Base-by-base conservation (phyloP, 1,140 invertebrate genomes). In the Cylas formicarius region DNA sequence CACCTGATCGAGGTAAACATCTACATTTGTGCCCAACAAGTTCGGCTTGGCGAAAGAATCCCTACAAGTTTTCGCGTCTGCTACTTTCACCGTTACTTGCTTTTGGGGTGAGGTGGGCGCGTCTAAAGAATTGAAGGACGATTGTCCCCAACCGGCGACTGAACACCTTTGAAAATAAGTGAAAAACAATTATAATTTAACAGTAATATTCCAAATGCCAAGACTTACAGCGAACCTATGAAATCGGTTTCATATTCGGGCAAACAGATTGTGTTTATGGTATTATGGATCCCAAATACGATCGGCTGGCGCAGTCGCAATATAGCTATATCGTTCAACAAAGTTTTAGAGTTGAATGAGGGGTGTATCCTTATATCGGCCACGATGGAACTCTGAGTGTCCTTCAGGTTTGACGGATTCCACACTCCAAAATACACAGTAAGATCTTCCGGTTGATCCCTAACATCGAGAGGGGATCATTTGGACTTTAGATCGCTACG, bases 281-380 rank as follows among this genome's bases (percentile, higher is more conserved):
- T 74, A 0, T 71, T 70, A 57, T 61, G 69, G 13, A 46, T 57
- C 2, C 57, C 50, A 10, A 61, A 33, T 2, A 63, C 49, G 2
- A 80, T 65, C 9, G 72, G 69, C 7, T 72, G 60, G 2, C 67
- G 56, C 0, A 81, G 50, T 21, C 65, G 67, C 10, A 86, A 50
- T 0, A 86, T 51, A n/a, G 81, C 81, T 9, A 85, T 59, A 47
- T 85, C 80, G 52, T 81, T 77, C 4, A 72, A 64, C 2, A 77
- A 57, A 39, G 71, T 78, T 0, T 51, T 37, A 0, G 65, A 40
- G 29, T 72, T 70, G 58, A 74, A 85, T 13, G 67, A 46, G 0
- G 72, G 70, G 56, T 84, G 76, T 6, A 74, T 29, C 14, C 29
- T 10, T 9, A 53, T 44, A 21, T 35, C 22, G 31, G 51, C 26